Base-by-base conservation (phyloP, 2,797 vertebrate species). In the Periophthalmus magnuspinnatus region DNA sequence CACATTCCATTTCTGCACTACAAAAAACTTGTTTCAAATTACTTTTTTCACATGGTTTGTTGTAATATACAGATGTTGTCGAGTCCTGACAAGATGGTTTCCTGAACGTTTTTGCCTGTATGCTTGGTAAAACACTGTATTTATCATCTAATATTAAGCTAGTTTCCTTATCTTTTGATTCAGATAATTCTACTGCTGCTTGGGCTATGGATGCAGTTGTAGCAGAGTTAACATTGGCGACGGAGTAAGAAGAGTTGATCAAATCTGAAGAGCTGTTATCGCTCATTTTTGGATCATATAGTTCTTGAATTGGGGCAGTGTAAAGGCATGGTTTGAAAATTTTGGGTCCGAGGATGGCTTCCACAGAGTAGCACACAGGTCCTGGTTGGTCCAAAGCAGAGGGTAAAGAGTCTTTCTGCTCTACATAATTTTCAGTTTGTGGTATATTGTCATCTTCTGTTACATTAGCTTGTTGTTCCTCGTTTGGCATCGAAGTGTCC, bases 311-410 rank as follows among this genome's bases (percentile, higher is more conserved):
- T 38, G 65, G 47, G 60, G 68, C 36, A 32, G 69, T 67, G 24
- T 21, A 78, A 24, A 84, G 73, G 65, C 88, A 84, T 2, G 79
- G 81, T 79, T 76, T 86, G 61, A 47, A 81, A 0, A 72, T 77
- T 64, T 83, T 81, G 62, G 83, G 79, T 70, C 88, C 85, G 1
- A 91, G 89, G 56, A 91, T 61, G 1, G 86, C 87, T 72, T 89
- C 87, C 3, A 90, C 88, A 4, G 88, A 91, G 67, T 91, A 91
- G 67, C 84, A 88, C 41, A 89, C 84, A 7, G 77, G 82, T 19
- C 79, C 77, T 11, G 47, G 22, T 0, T 19, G 36, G 21, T n/a
- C 2, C 0, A 1, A 66, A 2, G 48, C 1, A 7, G 32, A 6
- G 38, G 72, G 60, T 0, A 24, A 21, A 9, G 65, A 0, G 5